Evolutionary conservation across 1,140 invertebrate species (phyloP).

Genomic region (Drosophila pallidifrons): DNA sequence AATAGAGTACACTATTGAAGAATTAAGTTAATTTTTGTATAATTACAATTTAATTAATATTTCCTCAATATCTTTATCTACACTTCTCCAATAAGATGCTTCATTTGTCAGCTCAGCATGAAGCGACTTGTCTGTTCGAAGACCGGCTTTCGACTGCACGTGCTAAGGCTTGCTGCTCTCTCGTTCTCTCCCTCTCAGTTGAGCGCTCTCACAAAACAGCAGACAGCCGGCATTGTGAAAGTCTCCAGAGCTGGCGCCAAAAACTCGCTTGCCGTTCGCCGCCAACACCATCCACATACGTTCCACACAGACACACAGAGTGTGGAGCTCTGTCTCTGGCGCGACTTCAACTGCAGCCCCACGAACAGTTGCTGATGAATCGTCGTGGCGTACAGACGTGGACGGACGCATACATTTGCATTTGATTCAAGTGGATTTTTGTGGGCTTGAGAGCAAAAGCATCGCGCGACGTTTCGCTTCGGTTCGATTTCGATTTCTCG

Average conservation of each 20-base stretch:
- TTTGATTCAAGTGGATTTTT: conserved; percentile 10
- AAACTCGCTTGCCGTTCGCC: conserved; percentile 37
- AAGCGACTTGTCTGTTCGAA: background rate
- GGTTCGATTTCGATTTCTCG: conserved; percentile 30
- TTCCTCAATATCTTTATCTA: too few relatives aligned
- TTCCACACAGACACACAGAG: conserved; percentile 41
- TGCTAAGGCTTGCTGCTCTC: background rate
- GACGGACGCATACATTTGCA: conserved; percentile 35
- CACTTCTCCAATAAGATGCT: background rate
- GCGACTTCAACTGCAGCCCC: conserved; percentile 49
- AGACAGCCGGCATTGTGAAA: conserved; percentile 57
- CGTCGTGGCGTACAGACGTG: conserved; percentile 63
- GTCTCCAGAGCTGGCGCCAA: conserved; percentile 73
- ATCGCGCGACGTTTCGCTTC: conserved; percentile 13
- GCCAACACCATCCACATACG: conserved; percentile 50
- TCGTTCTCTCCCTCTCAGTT: conserved; percentile 17
- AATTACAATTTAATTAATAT: too few relatives aligned
- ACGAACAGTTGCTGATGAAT: conserved; percentile 69
- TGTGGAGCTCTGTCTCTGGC: conserved; percentile 38
- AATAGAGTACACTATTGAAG: too few relatives aligned
- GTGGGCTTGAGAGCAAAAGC: conserved; percentile 1
- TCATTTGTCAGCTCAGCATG: background rate
- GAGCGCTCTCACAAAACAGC: conserved; percentile 22
- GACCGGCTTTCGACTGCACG: conserved; percentile 33
- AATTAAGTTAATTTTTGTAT: too few relatives aligned